These are phyloP conservation scores for Columba janthina DNA, from an alignment of 2,113 vertebrate species.

Conservation along the genomic window DNA sequence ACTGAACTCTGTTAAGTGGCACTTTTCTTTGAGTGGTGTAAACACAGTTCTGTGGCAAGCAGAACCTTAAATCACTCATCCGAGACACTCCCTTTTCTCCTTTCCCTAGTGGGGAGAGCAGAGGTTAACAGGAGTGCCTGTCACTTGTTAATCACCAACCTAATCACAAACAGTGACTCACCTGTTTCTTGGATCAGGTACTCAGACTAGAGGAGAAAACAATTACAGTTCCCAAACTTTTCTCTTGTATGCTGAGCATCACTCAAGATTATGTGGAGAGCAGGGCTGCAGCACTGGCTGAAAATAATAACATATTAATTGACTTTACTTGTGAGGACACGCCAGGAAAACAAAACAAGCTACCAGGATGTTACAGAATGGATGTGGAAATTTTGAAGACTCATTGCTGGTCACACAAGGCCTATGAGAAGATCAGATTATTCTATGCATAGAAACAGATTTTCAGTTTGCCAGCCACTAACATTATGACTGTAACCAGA, in stretches of 20 bases:
- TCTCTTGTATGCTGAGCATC: background rate
- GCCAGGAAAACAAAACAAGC: background rate
- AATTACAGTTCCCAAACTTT: background rate
- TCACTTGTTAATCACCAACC: no score
- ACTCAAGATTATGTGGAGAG: background rate
- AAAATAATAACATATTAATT: background rate
- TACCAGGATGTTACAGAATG: background rate
- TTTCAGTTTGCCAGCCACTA: background rate
- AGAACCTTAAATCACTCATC: no score
- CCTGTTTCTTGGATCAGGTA: background rate
- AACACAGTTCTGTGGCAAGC: no score
- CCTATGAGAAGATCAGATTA: background rate
- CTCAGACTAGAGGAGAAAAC: background rate
- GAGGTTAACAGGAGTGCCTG: no score
- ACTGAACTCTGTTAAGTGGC: no score
- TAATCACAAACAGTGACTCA: background rate
- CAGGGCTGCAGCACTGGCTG: rapidly evolving
- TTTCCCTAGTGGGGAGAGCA: no score
- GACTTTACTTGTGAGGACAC: background rate
- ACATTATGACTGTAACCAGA: background rate
- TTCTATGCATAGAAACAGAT: background rate
- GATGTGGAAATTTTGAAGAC: background rate
- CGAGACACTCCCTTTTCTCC: no score
- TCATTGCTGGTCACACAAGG: background rate
- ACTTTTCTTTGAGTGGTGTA: no score